Base-by-base conservation (phyloP, 2,888 invertebrate genomes). In the Polydrusus tereticollis region DNA sequence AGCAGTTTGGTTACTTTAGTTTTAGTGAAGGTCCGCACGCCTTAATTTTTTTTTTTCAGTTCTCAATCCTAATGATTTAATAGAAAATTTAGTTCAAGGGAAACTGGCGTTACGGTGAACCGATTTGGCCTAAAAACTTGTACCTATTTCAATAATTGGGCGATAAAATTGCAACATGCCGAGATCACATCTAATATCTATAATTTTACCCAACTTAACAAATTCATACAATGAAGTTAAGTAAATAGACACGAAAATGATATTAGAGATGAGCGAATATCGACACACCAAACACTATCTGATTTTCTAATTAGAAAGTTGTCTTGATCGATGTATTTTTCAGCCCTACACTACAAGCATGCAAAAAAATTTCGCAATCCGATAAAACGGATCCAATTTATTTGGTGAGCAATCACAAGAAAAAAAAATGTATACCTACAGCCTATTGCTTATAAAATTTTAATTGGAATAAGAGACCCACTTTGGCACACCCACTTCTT, bases 391-490 rank as follows among this genome's bases (percentile, higher is more conserved):
- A 55, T 14, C 10, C 10, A 29, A 55, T 55, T 16, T 52, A 26
- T 52, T 8, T 21, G 12, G 21, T 47, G 6, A 18, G 21, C 50
- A 26, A 26, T 47, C n/a, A n/a, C n/a, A n/a, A n/a, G n/a, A 29
- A 36, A 59, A 43, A 41, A 59, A 59, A 59, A 59, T 23, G 5
- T 59, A 43, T 16, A 26, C n/a, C n/a, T n/a, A n/a, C 23, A 55
- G 16, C 59, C 26, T 26, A 26, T 59, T 43, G 23, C 41, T 16
- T 59, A 23, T n/a, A 59, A 16, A 59, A 59, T 43, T 59, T 59
- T 59, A 59, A 59, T 59, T 59, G 26, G 59, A 59, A 43, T 23
- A 43, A 26, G 59, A 29, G 16, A 29, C 29, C 52, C 52, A 29
- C 29, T 8, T 29, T 10, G 59, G 23, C 59, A 59, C 59, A 59